Evolutionary conservation across 1,140 invertebrate genomes (phyloP), one percentile per base, ranked within the genome.

Genomic region (Scaptomyza montana): DNA sequence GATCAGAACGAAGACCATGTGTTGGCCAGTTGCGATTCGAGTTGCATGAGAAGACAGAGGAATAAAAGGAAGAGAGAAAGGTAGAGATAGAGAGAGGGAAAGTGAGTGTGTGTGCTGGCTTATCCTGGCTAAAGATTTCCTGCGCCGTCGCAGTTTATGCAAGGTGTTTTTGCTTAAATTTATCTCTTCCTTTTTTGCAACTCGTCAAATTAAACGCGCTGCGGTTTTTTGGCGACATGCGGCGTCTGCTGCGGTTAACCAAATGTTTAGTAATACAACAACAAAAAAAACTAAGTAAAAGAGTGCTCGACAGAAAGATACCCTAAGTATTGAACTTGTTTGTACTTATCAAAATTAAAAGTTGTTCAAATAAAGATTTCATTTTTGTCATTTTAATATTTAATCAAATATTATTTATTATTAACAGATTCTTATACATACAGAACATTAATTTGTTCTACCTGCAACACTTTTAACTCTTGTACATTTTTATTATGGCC

Each of bases 121-220:
- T 30, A 51, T 51, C 49, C 49, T 43, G 39, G 39, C 39, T 43
- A 43, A 51, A 39, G 54, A 72, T 72, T 72, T 65, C 54, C 51
- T 49, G 54, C 59, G 50, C 53, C 43, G 33, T 46, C 6, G 41
- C 46, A 25, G 53, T 21, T 50, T 41, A 41, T 51, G 69, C 74
- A 84, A 89, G 86, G 86, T 81, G 78, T 90, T 51, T 3, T 73
- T 74, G 73, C 45, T 60, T 64, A 49, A 33, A 30, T 49, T 39
- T 16, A 16, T 41, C 5, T 43, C 39, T 43, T n/a, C 13, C 12
- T 2, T 16, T 57, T 47, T 30, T 47, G 61, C 70, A 46, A 68
- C 60, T 71, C 68, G 65, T 61, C 84, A 82, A 90, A 90, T 90
- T 90, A 90, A 90, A 90, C 87, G 84, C 79, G 87, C 69, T 90